Percentiles rank a stretch among this genome's conserved stretches.
Conservation (phyloP, 2,113 vertebrate genomes). For the rabbit (Oryctolagus cuniculus) region DNA sequence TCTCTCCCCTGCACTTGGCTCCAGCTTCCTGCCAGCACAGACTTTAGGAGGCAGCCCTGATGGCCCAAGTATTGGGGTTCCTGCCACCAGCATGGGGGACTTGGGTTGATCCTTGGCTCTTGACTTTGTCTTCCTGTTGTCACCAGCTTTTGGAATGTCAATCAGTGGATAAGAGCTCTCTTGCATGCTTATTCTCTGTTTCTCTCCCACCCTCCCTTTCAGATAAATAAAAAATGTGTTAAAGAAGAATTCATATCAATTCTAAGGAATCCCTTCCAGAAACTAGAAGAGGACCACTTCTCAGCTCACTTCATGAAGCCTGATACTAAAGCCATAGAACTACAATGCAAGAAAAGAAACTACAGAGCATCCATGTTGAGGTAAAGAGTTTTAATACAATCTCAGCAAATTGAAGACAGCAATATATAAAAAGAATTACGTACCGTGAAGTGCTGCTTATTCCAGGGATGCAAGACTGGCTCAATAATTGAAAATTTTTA, state of each 20-base stretch:
- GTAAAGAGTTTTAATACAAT: background rate
- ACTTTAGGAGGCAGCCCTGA: no score
- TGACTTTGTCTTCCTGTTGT: no score
- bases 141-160: no score
- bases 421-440: background rate
- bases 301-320: background rate
- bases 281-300: background rate
- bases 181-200: no score
- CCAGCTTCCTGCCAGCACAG: no score
- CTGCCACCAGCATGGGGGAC: no score
- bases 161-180: no score
- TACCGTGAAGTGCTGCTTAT: background rate
- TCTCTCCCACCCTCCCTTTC: no score
- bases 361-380: background rate
- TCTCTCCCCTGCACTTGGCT: no score
- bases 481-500: background rate
- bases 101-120: no score
- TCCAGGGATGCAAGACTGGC: background rate
- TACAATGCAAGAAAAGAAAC: background rate
- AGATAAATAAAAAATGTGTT: background rate
- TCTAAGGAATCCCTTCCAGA: background rate
- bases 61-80: no score
- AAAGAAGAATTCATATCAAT: background rate
- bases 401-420: background rate
- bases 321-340: background rate